phyloP scores from a whole-genome alignment of 30 jellyfish, hydroid and myxozoan genomes.

The Turritopsis dohrnii region DNA sequence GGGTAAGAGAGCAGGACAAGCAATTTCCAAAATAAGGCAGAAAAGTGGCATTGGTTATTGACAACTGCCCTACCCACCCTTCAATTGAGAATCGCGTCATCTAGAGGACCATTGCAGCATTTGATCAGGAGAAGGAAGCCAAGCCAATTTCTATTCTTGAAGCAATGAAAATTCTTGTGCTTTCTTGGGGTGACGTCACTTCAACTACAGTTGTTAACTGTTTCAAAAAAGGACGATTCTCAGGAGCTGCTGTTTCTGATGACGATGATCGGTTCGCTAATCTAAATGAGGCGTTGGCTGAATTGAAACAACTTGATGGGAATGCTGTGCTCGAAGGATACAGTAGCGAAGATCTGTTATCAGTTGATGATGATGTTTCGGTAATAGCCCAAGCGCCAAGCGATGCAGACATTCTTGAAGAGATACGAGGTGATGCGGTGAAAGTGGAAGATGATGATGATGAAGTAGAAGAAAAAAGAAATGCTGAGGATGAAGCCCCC shows the following conservation, averaged over 20 bases:
- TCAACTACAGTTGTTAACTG: not conserved
- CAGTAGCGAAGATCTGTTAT: constrained; percentile 9
- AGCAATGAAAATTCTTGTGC: constrained; percentile 8
- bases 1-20: no score
- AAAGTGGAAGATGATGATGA: no score
- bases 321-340: constrained; percentile 1
- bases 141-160: not conserved
- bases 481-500: no score
- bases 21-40: no score
- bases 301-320: not conserved
- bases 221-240: constrained; percentile 1
- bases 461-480: no score
- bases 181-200: constrained; percentile 14
- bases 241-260: not conserved
- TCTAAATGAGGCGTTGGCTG: not conserved
- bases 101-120: not conserved
- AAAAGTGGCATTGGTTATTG: not conserved
- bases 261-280: constrained; percentile 1
- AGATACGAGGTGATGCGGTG: no score
- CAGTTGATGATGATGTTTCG: no score
- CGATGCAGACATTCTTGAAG: no score
- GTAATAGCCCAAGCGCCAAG: no score
- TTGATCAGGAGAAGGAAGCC: not conserved
- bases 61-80: constrained; percentile 6
- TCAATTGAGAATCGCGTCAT: not conserved